Evolutionary conservation across 2,113 vertebrate genomes (phyloP).

Genomic region (Halichoerus grypus): DNA sequence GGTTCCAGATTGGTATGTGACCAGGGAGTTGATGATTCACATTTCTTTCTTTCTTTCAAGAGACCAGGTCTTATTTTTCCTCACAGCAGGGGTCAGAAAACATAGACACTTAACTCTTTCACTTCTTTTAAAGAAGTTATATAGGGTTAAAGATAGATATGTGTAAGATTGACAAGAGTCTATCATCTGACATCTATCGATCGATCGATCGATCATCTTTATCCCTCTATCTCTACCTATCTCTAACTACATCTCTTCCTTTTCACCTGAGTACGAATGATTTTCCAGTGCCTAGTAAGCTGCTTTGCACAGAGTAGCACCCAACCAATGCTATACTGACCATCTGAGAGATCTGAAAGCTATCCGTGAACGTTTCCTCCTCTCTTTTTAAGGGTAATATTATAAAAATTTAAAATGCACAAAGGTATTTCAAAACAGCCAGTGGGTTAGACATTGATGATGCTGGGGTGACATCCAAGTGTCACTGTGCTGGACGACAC

Average conservation of each 20-base stretch:
- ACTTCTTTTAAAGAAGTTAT: neutral
- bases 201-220: neutral
- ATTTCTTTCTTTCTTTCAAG: neutral
- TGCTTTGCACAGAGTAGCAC: neutral
- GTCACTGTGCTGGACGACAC: accelerated
- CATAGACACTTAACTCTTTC: neutral
- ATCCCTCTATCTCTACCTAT: neutral
- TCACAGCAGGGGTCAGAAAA: constrained; percentile 19
- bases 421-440: neutral
- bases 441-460: neutral
- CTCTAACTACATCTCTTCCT: neutral
- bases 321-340: neutral
- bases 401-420: neutral
- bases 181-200: neutral
- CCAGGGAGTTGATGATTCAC: neutral
- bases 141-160: neutral
- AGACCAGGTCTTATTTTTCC: constrained; percentile 6
- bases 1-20: neutral
- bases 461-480: neutral
- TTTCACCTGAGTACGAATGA: neutral
- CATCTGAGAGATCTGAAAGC: neutral
- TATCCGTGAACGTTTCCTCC: neutral
- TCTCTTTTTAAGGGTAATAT: neutral
- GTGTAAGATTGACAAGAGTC: neutral
- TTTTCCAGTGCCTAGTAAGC: neutral